Evolutionary conservation across 37 sponge, comb jelly and placozoan species (phyloP), one percentile per base, ranked within the genome.

Genomic region (Theonella swinhoei): DNA sequence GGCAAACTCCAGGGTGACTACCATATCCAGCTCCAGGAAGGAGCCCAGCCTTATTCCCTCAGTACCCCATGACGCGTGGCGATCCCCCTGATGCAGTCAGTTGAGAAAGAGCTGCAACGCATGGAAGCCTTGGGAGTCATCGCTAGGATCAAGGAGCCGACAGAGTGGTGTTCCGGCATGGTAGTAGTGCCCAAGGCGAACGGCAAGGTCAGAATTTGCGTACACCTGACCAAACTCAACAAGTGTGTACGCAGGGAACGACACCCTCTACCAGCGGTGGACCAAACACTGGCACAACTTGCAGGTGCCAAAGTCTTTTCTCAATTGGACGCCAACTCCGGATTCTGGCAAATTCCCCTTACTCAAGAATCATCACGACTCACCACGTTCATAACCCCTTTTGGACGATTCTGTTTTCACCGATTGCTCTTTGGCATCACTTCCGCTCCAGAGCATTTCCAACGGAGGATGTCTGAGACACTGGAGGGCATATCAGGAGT

Each of bases 371-470:
- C 83, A 3, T 26, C 78, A 11, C 38, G 26, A 30, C 75, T 89
- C 42, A 89, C 89, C 19, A 83, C 84, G 23, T 89, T 89, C 64
- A 89, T 82, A 14, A 88, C 88, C 23, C 81, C 81, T 29, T 81
- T 88, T 26, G 88, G 88, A 20, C 68, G 82, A 30, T 88, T 42
- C 38, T 64, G 74, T 36, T 88, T 82, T 47, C 36, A 69, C 72
- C n/a, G 89, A 35, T 38, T 69, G 14, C 80, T 70, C n/a, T 68
- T 74, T 74, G 74, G 72, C 1, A 82, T 82, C n/a, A n/a, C 68
- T 76, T 74, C 85, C 11, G 81, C 71, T 24, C 81, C 81, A 25
- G 81, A 80, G 31, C 60, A 80, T 68, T 80, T 80, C 68, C 81
- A 80, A 29, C 28, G 54, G 22, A n/a, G 60, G 42, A 80, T 69